Evolutionary conservation across 1,140 invertebrate genomes (phyloP).

Genomic region (Magallana gigas): DNA sequence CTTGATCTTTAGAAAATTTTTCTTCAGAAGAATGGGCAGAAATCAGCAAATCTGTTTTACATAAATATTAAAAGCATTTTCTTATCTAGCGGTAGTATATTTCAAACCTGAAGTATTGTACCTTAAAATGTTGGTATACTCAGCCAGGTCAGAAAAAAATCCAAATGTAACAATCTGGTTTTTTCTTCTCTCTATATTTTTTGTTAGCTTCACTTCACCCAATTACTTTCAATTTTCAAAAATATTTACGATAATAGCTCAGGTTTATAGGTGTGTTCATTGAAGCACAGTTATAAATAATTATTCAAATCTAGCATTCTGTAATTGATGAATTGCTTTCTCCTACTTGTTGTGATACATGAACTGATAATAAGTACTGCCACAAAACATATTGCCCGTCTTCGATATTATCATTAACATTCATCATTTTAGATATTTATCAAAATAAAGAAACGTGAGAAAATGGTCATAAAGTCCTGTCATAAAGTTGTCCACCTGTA

Average conservation of each 20-base stretch:
- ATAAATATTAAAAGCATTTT: neutral
- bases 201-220: neutral
- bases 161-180: no score
- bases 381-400: conserved; percentile 6
- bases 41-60: neutral
- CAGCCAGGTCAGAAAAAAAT: no score
- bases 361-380: neutral
- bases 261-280: conserved; percentile 1
- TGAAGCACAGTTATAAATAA: conserved; percentile 8
- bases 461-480: neutral
- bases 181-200: neutral
- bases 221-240: conserved; percentile 34
- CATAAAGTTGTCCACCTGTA: conserved; percentile 8
- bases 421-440: conserved; percentile 31
- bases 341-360: neutral
- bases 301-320: conserved; percentile 2
- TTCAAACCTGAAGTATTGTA: neutral
- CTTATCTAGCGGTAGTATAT: no score
- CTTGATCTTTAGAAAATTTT: neutral
- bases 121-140: neutral
- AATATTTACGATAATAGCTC: conserved; percentile 16
- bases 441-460: conserved; percentile 25
- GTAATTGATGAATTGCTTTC: conserved; percentile 25
- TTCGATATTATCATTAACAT: conserved; percentile 15
- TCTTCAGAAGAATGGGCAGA: neutral